Evolutionary conservation across 2,113 vertebrate species (phyloP).

Genomic region (Raphicerus campestris): DNA sequence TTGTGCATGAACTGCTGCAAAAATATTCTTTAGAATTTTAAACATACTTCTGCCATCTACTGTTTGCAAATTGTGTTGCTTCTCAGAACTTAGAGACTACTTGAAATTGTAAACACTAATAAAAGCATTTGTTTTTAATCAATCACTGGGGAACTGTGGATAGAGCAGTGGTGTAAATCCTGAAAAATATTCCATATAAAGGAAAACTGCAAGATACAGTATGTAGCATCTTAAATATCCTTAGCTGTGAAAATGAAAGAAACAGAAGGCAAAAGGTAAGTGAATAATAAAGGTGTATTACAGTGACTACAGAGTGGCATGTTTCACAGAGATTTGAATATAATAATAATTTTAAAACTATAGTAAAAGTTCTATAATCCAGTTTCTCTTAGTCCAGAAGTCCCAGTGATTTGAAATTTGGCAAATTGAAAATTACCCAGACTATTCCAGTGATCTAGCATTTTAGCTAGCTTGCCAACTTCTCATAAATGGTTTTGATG

Average conservation of each 20-base stretch:
- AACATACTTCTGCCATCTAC: background rate
- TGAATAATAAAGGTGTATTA: background rate
- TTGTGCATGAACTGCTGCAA: background rate
- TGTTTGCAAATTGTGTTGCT: background rate
- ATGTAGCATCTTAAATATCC: background rate
- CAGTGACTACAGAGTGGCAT: background rate
- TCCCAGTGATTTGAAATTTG: background rate
- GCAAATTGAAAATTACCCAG: background rate
- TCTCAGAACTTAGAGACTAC: conserved; percentile 5
- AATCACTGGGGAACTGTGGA: background rate
- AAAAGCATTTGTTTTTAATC: background rate
- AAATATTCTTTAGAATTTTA: conserved; percentile 26
- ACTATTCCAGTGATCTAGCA: background rate
- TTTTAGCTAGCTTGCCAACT: background rate
- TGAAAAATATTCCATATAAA: background rate
- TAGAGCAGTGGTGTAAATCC: background rate
- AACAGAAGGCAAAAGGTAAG: background rate
- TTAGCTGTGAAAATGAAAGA: conserved; percentile 2
- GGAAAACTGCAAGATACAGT: background rate
- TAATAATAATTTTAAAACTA: background rate
- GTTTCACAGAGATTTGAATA: conserved; percentile 26
- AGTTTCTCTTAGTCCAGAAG: conserved; percentile 5
- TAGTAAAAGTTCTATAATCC: background rate
- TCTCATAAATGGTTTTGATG: background rate
- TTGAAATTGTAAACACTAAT: background rate